Evolutionary conservation across 2,113 vertebrate genomes (phyloP).

Genomic region (Perca fluviatilis): DNA sequence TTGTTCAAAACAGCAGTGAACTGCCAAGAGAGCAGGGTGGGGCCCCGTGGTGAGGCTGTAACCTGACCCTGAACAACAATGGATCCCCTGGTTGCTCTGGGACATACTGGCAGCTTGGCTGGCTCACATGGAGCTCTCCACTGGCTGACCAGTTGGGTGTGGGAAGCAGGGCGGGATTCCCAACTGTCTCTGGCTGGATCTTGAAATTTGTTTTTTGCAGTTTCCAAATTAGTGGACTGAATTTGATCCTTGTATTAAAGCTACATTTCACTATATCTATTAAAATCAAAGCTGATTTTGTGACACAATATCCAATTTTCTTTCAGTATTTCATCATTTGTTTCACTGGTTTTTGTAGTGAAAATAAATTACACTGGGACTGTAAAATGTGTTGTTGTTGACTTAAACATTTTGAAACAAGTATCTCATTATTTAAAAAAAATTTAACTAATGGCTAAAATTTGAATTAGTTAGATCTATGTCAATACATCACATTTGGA

Average conservation of each 20-base stretch:
- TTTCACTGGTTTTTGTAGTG: not conserved
- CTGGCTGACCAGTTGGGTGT: constrained; percentile 53
- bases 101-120: constrained; percentile 75
- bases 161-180: constrained; percentile 60
- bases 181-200: constrained; percentile 51
- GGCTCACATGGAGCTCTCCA: constrained; percentile 64
- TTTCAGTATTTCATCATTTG: not conserved
- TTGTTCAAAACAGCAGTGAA: constrained; percentile 92
- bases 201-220: constrained; percentile 20
- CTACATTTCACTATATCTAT: not conserved
- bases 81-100: constrained; percentile 87
- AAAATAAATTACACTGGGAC: not conserved
- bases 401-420: not conserved
- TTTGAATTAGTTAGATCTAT: not conserved
- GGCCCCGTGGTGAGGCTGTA: constrained; percentile 91
- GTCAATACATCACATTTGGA: not conserved
- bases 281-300: constrained; percentile 15
- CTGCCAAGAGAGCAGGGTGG: constrained; percentile 92
- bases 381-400: not conserved
- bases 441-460: not conserved
- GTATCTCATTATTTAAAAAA: not conserved
- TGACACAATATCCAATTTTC: not conserved
- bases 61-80: constrained; percentile 93
- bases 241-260: constrained; percentile 15
- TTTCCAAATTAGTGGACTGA: constrained; percentile 16